Conservation (phyloP, 2,113 vertebrate species). For the Trochalopteron elliotii region DNA sequence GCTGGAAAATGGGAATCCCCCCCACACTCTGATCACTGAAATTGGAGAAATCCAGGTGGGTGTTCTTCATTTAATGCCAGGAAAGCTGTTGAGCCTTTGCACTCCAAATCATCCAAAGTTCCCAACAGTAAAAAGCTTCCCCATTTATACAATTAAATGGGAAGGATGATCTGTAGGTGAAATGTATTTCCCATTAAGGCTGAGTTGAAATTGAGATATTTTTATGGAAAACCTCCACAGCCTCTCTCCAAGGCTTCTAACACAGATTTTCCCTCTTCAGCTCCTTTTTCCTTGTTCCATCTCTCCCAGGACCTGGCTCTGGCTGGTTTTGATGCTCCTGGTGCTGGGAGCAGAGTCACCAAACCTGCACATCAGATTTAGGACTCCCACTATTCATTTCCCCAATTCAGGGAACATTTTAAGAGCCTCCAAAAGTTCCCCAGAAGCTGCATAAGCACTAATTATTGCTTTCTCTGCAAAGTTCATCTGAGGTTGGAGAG, state of each 20-base stretch:
- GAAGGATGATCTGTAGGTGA: background rate
- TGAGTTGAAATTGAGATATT: background rate
- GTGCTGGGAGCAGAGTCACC: background rate
- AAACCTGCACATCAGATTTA: background rate
- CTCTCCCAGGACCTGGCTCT: background rate
- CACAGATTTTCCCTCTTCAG: background rate
- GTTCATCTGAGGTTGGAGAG: background rate
- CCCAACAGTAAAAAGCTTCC: background rate
- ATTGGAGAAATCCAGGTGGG: fast-evolving
- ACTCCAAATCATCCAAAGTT: background rate
- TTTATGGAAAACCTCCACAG: background rate
- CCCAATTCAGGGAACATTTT: background rate
- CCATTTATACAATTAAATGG: fast-evolving
- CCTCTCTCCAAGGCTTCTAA: background rate
- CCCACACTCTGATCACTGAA: background rate
- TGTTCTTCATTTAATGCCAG: background rate
- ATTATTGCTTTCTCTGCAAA: background rate
- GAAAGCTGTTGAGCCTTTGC: background rate
- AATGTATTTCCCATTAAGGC: too few species aligned
- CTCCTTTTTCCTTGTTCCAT: background rate
- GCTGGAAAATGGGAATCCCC: background rate
- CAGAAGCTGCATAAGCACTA: background rate
- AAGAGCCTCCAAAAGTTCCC: background rate
- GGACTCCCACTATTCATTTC: background rate
- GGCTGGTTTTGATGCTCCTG: background rate